A percentile compares a stretch with the other conserved stretches of the same genome.
phyloP scores from a whole-genome alignment of 2,797 vertebrate genomes.

The Remorina albescens region DNA sequence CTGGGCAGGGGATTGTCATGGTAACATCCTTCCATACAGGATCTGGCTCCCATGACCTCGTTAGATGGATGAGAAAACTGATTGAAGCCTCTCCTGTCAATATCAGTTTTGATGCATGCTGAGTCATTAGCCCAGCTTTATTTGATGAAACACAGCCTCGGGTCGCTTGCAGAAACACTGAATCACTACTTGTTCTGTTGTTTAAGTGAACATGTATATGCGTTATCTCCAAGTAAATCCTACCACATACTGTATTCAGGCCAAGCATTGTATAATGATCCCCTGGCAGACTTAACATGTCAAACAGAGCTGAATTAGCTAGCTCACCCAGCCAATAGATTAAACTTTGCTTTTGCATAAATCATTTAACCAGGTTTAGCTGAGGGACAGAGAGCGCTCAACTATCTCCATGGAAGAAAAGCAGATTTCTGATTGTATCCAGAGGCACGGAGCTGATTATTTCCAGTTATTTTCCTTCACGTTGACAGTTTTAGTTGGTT shows the following conservation, averaged over 20 bases:
- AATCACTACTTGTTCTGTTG: conserved; percentile 2
- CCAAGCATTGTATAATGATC: conserved; percentile 17
- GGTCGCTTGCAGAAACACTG: conserved; percentile 15
- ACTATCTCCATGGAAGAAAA: conserved; percentile 19
- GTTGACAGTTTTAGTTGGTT: neutral
- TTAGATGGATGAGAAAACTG: conserved; percentile 40
- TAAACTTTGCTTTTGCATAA: conserved; percentile 23
- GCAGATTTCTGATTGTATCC: conserved; percentile 3
- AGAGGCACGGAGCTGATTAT: conserved; percentile 5
- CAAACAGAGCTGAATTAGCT: conserved; percentile 25
- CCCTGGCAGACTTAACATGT: conserved; percentile 12
- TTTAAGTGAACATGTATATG: neutral
- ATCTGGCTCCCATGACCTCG: conserved; percentile 67
- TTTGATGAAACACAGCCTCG: conserved; percentile 18
- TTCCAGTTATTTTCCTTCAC: neutral
- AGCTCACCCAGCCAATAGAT: conserved; percentile 14
- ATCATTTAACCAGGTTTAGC: conserved; percentile 26
- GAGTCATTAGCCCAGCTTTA: conserved; percentile 20
- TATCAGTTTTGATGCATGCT: conserved; percentile 1
- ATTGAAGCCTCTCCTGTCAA: conserved; percentile 30
- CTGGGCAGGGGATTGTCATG: conserved; percentile 58
- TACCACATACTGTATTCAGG: conserved; percentile 16
- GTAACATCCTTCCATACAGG: conserved; percentile 68
- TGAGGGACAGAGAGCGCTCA: neutral
- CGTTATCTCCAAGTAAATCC: neutral